phyloP scores from a whole-genome alignment of 2,797 vertebrate species.

The Argentina silus region DNA sequence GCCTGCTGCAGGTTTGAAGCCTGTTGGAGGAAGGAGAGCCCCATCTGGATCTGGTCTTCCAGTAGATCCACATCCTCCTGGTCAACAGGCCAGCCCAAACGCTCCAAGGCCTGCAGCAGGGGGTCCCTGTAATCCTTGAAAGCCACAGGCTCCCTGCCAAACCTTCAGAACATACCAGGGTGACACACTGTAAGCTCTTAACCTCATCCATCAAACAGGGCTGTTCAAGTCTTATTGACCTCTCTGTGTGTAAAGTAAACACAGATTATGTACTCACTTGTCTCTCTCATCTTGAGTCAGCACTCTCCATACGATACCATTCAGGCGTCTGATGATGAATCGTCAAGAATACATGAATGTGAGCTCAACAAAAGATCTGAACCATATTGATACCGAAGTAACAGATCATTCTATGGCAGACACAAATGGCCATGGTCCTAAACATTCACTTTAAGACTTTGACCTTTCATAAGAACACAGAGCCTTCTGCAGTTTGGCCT shows the following conservation, averaged over 20 bases:
- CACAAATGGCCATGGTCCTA: too few species aligned
- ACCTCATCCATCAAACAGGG: not conserved
- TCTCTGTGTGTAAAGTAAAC: not conserved
- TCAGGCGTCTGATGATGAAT: conserved; percentile 22
- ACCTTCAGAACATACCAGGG: conserved; percentile 52
- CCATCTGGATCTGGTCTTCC: conserved; percentile 78
- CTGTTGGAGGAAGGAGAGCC: conserved; percentile 74
- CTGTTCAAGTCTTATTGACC: not conserved
- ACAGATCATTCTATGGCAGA: too few species aligned
- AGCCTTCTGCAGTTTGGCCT: conserved; percentile 72
- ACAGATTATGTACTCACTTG: conserved; percentile 13
- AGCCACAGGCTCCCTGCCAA: conserved; percentile 68
- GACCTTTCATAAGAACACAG: conserved; percentile 79
- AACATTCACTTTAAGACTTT: conserved; percentile 32
- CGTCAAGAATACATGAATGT: not conserved
- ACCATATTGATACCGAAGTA: too few species aligned
- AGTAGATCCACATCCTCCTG: conserved; percentile 73
- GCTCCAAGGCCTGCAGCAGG: conserved; percentile 72
- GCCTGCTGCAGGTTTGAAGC: conserved; percentile 76
- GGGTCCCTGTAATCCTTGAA: conserved; percentile 73
- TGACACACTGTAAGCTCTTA: not conserved
- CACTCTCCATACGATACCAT: conserved; percentile 29
- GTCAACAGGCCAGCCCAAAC: conserved; percentile 76
- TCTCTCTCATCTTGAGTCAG: conserved; percentile 33
- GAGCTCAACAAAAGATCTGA: too few species aligned